Evolutionary conservation across 64 coral and sea anemone species (phyloP).

Genomic region (Actinia tenebrosa): DNA sequence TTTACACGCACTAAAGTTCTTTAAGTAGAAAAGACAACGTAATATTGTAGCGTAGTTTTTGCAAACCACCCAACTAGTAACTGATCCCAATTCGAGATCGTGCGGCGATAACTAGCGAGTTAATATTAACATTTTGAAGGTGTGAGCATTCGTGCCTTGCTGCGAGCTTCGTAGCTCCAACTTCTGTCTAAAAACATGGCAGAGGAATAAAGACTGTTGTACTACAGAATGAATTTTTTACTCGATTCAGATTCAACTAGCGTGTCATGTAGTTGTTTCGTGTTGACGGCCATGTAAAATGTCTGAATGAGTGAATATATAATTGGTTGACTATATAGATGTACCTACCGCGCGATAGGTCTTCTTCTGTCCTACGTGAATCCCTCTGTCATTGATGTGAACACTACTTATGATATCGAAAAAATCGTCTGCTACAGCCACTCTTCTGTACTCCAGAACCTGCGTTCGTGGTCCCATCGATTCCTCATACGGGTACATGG

Average conservation of each 20-base stretch:
- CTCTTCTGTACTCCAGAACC: constrained; percentile 61
- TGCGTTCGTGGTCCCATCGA: constrained; percentile 34
- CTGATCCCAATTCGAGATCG: constrained; percentile 41
- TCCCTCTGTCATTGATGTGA: constrained; percentile 65
- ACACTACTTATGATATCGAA: constrained; percentile 75
- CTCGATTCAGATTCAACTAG: background rate
- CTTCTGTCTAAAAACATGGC: background rate
- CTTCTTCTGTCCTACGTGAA: constrained; percentile 74
- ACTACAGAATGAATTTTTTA: background rate
- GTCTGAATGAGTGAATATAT: constrained; percentile 27
- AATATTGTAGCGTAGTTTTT: background rate
- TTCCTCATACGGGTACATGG: constrained; percentile 55
- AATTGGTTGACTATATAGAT: background rate
- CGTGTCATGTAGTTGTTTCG: background rate
- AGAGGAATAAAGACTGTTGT: background rate
- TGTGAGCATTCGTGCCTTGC: background rate
- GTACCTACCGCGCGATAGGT: constrained; percentile 69
- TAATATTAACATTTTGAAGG: constrained; percentile 18
- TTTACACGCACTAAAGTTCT: background rate
- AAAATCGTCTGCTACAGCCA: constrained; percentile 69
- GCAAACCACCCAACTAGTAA: background rate
- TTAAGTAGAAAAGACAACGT: background rate
- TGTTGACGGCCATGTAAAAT: constrained; percentile 22
- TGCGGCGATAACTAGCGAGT: constrained; percentile 13
- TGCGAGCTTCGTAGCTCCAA: background rate